Base-by-base conservation (phyloP, 2,797 vertebrate species). In the Poliocrania exsul region DNA sequence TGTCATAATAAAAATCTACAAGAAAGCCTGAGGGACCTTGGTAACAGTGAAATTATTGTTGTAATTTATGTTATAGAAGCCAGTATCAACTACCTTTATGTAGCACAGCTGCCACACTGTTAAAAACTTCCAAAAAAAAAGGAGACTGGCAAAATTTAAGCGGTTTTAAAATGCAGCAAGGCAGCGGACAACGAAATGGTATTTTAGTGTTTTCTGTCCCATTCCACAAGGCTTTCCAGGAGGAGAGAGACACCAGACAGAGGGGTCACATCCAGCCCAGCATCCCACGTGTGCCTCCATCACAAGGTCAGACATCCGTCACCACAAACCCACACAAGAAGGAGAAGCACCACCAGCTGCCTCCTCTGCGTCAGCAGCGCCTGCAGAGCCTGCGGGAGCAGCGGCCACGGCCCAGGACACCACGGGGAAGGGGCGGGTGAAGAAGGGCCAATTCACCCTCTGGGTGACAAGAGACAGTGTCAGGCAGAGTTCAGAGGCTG, bases 341-440 rank as follows among this genome's bases (percentile, higher is more conserved):
- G 70, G 42, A 84, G 11, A 2, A 72, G 25, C 19, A 50, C 66
- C 46, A 84, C 7, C 4, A 69, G 31, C 15, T 1, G 0, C 71
- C 54, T 44, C 11, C 47, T 6, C 2, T 10, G 65, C 4, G 0
- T 24, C 19, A 7, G 77, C 77, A 64, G 83, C 1, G 0, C 40
- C 49, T 5, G 0, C 13, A 24, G 29, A 72, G 46, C 5, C n/a
- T 0, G 0, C 38, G 67, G 50, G 16, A 69, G 35, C 11, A 2
- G 29, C 1, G 0, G 31, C 24, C 0, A 0, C 0, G 28, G 29
- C 11, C 16, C 0, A 0, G 16, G 35, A 33, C 58, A n/a, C 56
- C 58, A 31, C 10, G 0, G 14, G 53, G 35, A 31, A 66, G 9
- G 14, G 21, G 16, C 35, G 3, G 10, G 12, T 10, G 29, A 40